Base-by-base conservation (phyloP, 1,140 invertebrate genomes). In the Rhopalosiphum padi region DNA sequence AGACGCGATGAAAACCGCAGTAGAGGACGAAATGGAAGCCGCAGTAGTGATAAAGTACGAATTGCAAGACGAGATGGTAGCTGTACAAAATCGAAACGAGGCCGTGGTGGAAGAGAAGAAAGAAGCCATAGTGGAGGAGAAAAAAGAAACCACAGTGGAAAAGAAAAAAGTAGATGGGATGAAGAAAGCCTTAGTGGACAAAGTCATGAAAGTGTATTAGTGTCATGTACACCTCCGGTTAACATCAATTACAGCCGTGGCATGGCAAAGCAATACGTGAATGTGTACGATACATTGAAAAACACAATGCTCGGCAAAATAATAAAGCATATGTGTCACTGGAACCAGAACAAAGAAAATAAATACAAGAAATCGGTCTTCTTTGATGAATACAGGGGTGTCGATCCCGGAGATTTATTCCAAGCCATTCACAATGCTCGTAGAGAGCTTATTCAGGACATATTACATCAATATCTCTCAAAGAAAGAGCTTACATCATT, bases 361-460 rank as follows among this genome's bases (percentile, higher is more conserved):
- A 77, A n/a, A n/a, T n/a, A 77, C 60, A 77, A 77, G 0, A 77
- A n/a, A 77, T 6, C n/a, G 3, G 60, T n/a, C 15, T 77, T 77
- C 3, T n/a, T 30, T n/a, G 30, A n/a, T n/a, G 30, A 37, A 37
- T 37, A 77, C 11, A 15, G n/a, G 15, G 0, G 0, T 77, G 30
- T n/a, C 0, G 30, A 18, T 5, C 6, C 3, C 11, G 1, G n/a
- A 18, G 15, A n/a, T 35, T 1, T n/a, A n/a, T 30, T 77, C n/a
- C 1, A n/a, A 4, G 15, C 60, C 25, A 68, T 68, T 4, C 30
- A 68, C 30, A n/a, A n/a, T 4, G 30, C 30, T n/a, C 30, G 60
- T 18, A n/a, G n/a, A n/a, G n/a, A n/a, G n/a, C n/a, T 68, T 15
- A 15, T 68, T 4, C 60, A 9, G 4, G 60, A 68, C 4, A 4